Percentiles rank a stretch among this genome's conserved stretches.
phyloP scores from a whole-genome alignment of 2,888 invertebrate species.

The Diarsia brunnea region DNA sequence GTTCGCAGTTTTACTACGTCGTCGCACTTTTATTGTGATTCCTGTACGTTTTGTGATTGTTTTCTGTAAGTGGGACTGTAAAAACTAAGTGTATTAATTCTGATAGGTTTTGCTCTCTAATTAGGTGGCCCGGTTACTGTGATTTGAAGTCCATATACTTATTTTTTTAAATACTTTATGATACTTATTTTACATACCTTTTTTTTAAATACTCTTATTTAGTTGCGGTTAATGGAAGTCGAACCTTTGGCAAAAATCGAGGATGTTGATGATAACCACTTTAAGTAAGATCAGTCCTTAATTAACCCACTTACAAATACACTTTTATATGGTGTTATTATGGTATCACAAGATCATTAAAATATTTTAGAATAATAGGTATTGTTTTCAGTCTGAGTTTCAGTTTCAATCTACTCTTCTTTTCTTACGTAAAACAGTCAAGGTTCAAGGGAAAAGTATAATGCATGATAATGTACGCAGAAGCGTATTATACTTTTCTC shows the following conservation, averaged over 20 bases:
- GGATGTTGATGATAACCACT: neutral
- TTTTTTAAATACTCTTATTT: no score
- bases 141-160: no score
- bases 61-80: neutral
- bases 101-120: no score
- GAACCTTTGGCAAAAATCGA: no score
- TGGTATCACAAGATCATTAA: no score
- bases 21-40: constrained; percentile 29
- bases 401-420: no score
- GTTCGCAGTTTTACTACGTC: constrained; percentile 32
- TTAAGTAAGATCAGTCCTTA: neutral
- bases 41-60: neutral
- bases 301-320: neutral
- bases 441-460: constrained; percentile 18
- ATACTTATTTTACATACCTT: no score
- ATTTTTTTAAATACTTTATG: no score
- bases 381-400: neutral
- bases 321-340: neutral
- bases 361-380: neutral
- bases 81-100: constrained; percentile 4
- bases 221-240: neutral
- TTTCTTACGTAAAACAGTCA: neutral
- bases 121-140: no score
- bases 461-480: constrained; percentile 4
- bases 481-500: no score